Conservation (phyloP, 2,888 invertebrate genomes). For the Atethmia centrago region DNA sequence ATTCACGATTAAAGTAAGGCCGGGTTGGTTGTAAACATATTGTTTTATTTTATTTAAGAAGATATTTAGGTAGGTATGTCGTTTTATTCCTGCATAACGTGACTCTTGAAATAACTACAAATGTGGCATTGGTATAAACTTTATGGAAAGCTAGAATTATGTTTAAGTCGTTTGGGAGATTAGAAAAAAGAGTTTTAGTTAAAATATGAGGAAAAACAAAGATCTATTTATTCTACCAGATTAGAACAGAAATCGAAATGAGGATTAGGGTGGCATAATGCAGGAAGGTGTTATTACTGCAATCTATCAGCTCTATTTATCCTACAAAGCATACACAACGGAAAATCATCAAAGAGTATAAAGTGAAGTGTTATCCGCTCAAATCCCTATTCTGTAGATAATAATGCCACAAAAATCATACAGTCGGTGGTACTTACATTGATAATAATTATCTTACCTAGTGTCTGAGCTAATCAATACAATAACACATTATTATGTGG, state of each 20-base stretch:
- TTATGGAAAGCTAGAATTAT: neutral
- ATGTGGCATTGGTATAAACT: neutral
- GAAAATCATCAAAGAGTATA: slow-evolving; percentile 23
- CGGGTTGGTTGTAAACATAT: neutral
- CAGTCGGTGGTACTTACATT: slow-evolving; percentile 15
- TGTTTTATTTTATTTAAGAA: slow-evolving; percentile 12
- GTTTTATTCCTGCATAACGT: neutral
- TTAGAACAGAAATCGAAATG: neutral
- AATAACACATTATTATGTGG: slow-evolving; percentile 15
- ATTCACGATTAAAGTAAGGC: slow-evolving; percentile 20
- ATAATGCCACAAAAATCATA: slow-evolving; percentile 29
- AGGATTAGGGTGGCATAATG: slow-evolving; percentile 22
- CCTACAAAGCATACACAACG: neutral
- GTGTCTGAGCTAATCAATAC: slow-evolving; percentile 11
- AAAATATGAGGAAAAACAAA: neutral
- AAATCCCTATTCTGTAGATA: slow-evolving; percentile 42
- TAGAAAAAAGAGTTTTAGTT: neutral
- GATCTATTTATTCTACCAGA: neutral
- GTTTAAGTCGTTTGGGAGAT: neutral
- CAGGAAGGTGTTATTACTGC: neutral
- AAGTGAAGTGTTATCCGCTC: slow-evolving; percentile 33
- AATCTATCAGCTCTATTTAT: neutral
- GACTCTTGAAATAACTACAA: neutral
- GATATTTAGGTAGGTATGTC: neutral
- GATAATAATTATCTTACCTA: slow-evolving; percentile 45